Percentiles rank a stretch among this genome's conserved stretches.
phyloP scores from a whole-genome alignment of 64 coral and sea anemone genomes.

The Catalaphyllia jardinei region DNA sequence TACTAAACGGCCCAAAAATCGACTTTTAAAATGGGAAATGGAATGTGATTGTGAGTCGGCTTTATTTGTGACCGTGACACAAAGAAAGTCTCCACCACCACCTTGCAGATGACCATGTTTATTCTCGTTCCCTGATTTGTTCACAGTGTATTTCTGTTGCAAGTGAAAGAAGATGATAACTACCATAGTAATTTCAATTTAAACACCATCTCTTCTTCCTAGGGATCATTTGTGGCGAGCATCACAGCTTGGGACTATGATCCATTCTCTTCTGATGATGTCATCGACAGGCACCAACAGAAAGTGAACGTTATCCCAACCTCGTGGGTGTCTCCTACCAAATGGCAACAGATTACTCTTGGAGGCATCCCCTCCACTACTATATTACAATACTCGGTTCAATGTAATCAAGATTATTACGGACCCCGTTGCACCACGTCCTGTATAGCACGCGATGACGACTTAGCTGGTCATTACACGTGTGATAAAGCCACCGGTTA shows the following conservation, averaged over 20 bases:
- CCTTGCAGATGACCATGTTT: too few species aligned
- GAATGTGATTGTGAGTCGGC: too few species aligned
- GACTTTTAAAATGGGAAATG: too few species aligned
- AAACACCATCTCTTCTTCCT: not conserved
- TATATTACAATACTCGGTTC: conserved; percentile 40
- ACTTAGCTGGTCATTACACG: conserved; percentile 58
- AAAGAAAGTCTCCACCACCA: too few species aligned
- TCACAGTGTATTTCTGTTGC: too few species aligned
- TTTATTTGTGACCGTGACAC: too few species aligned
- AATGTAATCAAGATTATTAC: conserved; percentile 82
- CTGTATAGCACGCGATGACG: conserved; percentile 68
- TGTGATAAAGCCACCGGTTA: conserved; percentile 62
- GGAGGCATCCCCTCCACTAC: conserved; percentile 37
- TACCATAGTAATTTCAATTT: too few species aligned
- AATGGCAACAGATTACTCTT: conserved; percentile 31
- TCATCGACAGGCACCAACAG: conserved; percentile 41
- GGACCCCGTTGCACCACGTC: conserved; percentile 66
- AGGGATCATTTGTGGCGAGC: conserved; percentile 50
- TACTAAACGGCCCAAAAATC: too few species aligned
- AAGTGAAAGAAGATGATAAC: too few species aligned
- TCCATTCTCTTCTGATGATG: conserved; percentile 16
- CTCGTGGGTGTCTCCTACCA: conserved; percentile 17
- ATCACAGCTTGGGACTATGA: conserved; percentile 46
- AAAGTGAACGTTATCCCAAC: conserved; percentile 20
- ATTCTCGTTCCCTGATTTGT: too few species aligned